Conservation (phyloP, 2,113 vertebrate species). For the Sebastes schlegelii region DNA sequence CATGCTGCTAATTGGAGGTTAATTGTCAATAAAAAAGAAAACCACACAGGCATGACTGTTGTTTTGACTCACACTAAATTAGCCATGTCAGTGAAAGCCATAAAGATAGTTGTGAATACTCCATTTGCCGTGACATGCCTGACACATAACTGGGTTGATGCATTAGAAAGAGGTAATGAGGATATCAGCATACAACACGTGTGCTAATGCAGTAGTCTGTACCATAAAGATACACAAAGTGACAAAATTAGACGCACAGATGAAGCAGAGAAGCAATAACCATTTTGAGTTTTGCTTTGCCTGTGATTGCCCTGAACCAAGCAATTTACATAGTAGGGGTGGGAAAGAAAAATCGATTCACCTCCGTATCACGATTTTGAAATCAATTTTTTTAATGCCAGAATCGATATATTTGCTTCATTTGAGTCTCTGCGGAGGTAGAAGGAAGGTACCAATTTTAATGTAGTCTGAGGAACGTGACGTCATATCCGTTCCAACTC, state of each 20-base stretch:
- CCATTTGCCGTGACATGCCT: slow-evolving; percentile 38
- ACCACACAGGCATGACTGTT: slow-evolving; percentile 36
- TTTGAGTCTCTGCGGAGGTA: too few species aligned
- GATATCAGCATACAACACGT: slow-evolving; percentile 45
- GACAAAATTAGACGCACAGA: neutral
- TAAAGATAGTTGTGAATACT: slow-evolving; percentile 48
- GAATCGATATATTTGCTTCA: too few species aligned
- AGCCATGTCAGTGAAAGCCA: slow-evolving; percentile 33
- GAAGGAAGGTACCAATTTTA: too few species aligned
- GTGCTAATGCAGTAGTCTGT: slow-evolving; percentile 4
- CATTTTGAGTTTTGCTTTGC: slow-evolving; percentile 18
- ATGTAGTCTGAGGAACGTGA: too few species aligned
- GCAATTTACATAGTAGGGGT: slow-evolving; percentile 23
- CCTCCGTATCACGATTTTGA: too few species aligned
- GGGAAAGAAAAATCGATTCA: too few species aligned
- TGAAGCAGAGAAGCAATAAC: slow-evolving; percentile 20
- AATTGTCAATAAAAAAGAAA: slow-evolving; percentile 66
- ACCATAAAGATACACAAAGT: slow-evolving; percentile 5
- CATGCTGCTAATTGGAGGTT: slow-evolving; percentile 63
- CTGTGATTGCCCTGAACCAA: slow-evolving; percentile 29
- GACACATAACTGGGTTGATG: slow-evolving; percentile 48
- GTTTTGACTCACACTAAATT: slow-evolving; percentile 52
- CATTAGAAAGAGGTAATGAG: slow-evolving; percentile 47
- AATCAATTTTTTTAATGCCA: too few species aligned
- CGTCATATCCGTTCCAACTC: too few species aligned